Evolutionary conservation across 2,797 vertebrate species (phyloP).

Genomic region (Melanotaenia pygmaea): DNA sequence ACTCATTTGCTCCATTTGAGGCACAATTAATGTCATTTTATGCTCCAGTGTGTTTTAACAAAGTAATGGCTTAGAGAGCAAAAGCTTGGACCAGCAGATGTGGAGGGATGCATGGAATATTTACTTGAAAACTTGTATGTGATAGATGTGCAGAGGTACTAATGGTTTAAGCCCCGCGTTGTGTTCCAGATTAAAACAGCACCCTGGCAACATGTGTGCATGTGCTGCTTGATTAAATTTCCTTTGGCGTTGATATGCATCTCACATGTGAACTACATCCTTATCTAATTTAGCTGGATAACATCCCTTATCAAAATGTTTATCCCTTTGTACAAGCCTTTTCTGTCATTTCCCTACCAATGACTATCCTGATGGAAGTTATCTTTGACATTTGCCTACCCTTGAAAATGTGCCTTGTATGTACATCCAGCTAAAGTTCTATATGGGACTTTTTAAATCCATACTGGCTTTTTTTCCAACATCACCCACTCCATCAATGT

Average conservation of each 20-base stretch:
- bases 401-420: background rate
- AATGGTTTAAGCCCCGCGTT: background rate
- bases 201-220: too few species aligned
- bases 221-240: conserved; percentile 6
- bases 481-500: too few species aligned
- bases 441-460: background rate
- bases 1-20: conserved; percentile 69
- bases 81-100: background rate
- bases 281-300: background rate
- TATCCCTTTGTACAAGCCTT: background rate
- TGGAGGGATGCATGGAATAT: background rate
- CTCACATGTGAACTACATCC: background rate
- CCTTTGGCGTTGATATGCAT: background rate
- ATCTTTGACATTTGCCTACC: background rate
- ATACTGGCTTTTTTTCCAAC: too few species aligned
- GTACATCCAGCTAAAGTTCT: background rate
- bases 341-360: background rate
- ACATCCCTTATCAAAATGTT: conserved; percentile 2
- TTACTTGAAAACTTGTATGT: conserved; percentile 2
- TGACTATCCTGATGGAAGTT: background rate
- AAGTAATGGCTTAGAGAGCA: conserved; percentile 4
- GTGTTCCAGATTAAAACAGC: background rate
- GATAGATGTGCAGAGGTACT: background rate
- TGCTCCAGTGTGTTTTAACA: conserved; percentile 50
- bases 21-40: conserved; percentile 58